phyloP scores from a whole-genome alignment of 2,113 vertebrate species.

The Brachyhypopomus occidentalis region DNA sequence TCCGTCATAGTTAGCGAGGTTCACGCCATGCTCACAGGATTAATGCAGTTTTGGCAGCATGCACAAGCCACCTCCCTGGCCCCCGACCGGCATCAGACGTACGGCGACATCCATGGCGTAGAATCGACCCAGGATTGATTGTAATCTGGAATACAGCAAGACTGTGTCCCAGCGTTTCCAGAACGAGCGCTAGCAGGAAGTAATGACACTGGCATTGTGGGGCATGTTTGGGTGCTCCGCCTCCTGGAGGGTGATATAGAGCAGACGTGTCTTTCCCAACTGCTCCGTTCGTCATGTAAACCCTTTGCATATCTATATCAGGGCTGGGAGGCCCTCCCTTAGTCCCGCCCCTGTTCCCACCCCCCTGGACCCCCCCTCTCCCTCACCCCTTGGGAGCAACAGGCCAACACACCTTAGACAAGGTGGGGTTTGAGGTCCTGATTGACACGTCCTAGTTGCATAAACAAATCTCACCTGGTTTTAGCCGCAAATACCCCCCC shows the following conservation, averaged over 20 bases:
- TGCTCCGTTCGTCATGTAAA: constrained; percentile 46
- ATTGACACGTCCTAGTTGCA: constrained; percentile 9
- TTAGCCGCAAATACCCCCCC: neutral
- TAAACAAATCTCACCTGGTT: neutral
- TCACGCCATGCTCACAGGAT: neutral
- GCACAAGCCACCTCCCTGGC: too few relatives aligned
- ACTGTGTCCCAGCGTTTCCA: constrained; percentile 21
- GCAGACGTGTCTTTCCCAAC: constrained; percentile 37
- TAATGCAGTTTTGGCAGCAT: neutral
- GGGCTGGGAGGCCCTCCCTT: neutral
- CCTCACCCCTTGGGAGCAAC: neutral
- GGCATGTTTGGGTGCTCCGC: constrained; percentile 27
- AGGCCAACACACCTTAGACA: neutral
- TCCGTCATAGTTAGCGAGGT: neutral
- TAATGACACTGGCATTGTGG: constrained; percentile 38
- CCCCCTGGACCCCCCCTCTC: too few relatives aligned
- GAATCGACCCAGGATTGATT: neutral
- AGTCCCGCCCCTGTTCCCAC: too few relatives aligned
- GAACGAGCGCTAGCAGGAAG: constrained; percentile 28
- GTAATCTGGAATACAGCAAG: neutral
- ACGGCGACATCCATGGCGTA: too few relatives aligned
- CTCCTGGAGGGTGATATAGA: constrained; percentile 44
- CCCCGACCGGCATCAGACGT: too few relatives aligned
- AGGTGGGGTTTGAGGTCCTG: neutral
- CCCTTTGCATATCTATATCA: constrained; percentile 20